phyloP scores from a whole-genome alignment of 37 sponge, comb jelly and placozoan genomes.

The Petrosia ficiformis region DNA sequence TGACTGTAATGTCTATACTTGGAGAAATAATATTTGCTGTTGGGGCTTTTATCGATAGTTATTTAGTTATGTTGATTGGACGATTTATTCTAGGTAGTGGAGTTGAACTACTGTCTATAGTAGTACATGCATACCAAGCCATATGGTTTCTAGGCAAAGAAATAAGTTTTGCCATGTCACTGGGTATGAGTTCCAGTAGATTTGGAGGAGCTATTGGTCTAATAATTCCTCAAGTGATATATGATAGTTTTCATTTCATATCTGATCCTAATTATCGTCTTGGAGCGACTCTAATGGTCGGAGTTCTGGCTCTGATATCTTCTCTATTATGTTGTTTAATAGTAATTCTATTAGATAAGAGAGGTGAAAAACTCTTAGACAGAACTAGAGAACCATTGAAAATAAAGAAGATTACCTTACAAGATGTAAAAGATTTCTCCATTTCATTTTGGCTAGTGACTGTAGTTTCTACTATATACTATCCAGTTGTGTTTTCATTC shows the following conservation, averaged over 20 bases:
- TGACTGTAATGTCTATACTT: background rate
- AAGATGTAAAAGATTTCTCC: background rate
- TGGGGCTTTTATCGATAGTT: conserved; percentile 74
- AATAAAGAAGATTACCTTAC: background rate
- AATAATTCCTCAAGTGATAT: background rate
- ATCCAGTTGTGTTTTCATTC: background rate
- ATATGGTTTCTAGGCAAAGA: background rate
- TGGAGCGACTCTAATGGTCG: too few relatives aligned
- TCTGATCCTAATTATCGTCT: too few relatives aligned
- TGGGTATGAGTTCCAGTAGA: background rate
- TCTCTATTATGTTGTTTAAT: too few relatives aligned
- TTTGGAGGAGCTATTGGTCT: background rate
- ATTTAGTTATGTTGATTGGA: conserved; percentile 81
- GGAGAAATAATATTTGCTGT: conserved; percentile 1
- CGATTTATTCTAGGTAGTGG: conserved; percentile 85
- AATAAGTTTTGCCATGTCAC: background rate
- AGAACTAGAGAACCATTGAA: too few relatives aligned
- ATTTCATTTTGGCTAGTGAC: background rate
- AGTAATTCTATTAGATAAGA: too few relatives aligned
- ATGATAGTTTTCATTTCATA: background rate
- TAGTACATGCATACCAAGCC: background rate
- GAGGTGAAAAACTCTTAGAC: background rate
- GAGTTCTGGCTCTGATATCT: too few relatives aligned
- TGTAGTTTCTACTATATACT: background rate
- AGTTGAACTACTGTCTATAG: background rate